A percentile compares a stretch with the other conserved stretches of the same genome.
Conservation (phyloP, 1,140 invertebrate genomes). For the Capitella teleta region DNA sequence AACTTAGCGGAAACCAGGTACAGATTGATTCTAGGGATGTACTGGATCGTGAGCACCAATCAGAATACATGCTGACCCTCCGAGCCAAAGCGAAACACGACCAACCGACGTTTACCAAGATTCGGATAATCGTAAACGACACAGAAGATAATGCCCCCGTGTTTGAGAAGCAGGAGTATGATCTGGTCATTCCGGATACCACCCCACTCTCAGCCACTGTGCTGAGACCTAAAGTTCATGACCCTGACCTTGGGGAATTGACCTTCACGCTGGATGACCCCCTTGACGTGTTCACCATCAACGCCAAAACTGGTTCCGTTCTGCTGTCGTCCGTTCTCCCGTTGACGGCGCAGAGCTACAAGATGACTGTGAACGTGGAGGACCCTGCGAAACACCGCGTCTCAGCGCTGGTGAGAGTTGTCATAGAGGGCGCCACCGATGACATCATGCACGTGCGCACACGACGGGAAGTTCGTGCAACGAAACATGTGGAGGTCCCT, state of each 20-base stretch:
- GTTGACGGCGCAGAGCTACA: neutral
- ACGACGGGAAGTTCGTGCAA: no score
- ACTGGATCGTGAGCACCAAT: neutral
- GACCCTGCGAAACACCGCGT: neutral
- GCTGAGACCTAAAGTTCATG: neutral
- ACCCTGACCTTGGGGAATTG: slow-evolving; percentile 4
- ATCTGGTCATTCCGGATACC: slow-evolving; percentile 2
- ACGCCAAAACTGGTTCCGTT: neutral
- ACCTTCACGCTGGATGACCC: neutral
- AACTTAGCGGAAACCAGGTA: neutral
- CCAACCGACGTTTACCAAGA: neutral
- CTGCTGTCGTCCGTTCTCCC: neutral
- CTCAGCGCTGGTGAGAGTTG: no score
- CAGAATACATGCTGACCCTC: neutral
- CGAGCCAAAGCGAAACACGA: neutral
- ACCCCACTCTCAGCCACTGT: neutral
- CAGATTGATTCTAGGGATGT: neutral
- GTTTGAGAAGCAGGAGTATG: slow-evolving; percentile 8
- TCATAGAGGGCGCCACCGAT: no score
- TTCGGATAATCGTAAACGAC: neutral
- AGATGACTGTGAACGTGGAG: neutral
- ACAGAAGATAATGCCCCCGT: slow-evolving; percentile 10
- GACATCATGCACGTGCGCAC: no score
- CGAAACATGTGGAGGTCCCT: neutral
- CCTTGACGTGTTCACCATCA: neutral